phyloP scores from a whole-genome alignment of 2,797 vertebrate genomes.

The Pyrocephalus nanus region DNA sequence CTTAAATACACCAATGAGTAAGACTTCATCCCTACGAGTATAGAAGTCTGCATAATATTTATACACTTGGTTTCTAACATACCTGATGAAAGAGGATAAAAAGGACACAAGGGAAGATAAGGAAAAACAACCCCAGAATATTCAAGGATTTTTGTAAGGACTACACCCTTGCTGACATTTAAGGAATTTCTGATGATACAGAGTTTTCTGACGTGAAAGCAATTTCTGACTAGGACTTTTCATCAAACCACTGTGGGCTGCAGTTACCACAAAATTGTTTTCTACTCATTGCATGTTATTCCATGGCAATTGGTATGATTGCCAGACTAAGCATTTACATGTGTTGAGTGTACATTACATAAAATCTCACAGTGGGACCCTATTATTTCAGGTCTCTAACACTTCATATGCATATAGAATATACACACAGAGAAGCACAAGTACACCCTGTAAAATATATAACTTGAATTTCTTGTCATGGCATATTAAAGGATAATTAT shows the following conservation, averaged over 20 bases:
- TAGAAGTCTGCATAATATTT: neutral
- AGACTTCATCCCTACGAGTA: neutral
- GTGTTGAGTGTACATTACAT: neutral
- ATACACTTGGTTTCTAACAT: neutral
- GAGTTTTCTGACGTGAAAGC: conserved; percentile 22
- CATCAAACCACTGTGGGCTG: neutral
- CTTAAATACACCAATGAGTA: neutral
- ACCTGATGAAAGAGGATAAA: neutral
- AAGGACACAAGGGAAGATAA: neutral
- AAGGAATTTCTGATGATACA: conserved; percentile 33
- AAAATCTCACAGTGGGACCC: neutral
- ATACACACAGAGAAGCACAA: neutral
- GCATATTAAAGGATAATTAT: neutral
- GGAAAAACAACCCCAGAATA: neutral
- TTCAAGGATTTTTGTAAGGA: neutral
- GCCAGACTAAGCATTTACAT: neutral
- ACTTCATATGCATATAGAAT: neutral
- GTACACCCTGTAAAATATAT: neutral
- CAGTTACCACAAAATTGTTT: conserved; percentile 25
- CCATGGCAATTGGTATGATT: neutral
- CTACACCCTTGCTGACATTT: conserved; percentile 22
- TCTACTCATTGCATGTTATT: neutral
- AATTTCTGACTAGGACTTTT: neutral
- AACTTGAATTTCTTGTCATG: neutral
- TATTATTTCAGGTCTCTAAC: neutral